A percentile compares a stretch with the other conserved stretches of the same genome.
These are phyloP conservation scores for Helobdella robusta DNA, from an alignment of 2,888 invertebrate genomes.

Conservation along the genomic window DNA sequence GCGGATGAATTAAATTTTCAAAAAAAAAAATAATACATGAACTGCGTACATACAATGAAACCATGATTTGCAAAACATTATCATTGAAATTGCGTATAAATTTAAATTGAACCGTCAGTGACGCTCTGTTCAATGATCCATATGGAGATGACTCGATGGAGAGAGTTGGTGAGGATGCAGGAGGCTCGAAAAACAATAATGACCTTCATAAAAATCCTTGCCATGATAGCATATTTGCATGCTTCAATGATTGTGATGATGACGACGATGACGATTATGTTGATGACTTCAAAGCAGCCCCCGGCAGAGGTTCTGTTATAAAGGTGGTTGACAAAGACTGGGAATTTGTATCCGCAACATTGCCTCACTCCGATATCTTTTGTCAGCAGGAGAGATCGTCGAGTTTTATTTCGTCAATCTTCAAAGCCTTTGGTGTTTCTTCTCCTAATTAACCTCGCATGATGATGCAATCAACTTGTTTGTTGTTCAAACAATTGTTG, in stretches of 20 bases:
- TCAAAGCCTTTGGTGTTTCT: slow-evolving; percentile 1
- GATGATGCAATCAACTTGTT: too few species aligned
- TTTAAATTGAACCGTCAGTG: too few species aligned
- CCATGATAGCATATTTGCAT: slow-evolving; percentile 10
- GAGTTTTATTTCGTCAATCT: slow-evolving; percentile 4
- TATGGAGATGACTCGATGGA: too few species aligned
- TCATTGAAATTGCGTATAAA: too few species aligned
- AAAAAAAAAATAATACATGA: too few species aligned
- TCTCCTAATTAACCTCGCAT: too few species aligned
- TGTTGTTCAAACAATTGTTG: too few species aligned
- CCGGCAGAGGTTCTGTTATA: too few species aligned
- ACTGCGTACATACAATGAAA: too few species aligned
- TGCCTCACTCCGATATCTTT: neutral
- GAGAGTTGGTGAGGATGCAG: neutral
- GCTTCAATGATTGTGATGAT: neutral
- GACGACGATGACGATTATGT: neutral
- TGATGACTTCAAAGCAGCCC: neutral
- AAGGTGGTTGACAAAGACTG: neutral
- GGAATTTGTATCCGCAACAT: neutral
- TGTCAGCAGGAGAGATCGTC: neutral
- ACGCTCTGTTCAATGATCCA: too few species aligned
- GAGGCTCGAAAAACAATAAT: neutral
- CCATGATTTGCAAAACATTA: too few species aligned
- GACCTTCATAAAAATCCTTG: neutral
- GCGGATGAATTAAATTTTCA: too few species aligned